These are phyloP conservation scores for Brachionus sp. DNA, from an alignment of 1,140 invertebrate species.

Conservation along the genomic window DNA sequence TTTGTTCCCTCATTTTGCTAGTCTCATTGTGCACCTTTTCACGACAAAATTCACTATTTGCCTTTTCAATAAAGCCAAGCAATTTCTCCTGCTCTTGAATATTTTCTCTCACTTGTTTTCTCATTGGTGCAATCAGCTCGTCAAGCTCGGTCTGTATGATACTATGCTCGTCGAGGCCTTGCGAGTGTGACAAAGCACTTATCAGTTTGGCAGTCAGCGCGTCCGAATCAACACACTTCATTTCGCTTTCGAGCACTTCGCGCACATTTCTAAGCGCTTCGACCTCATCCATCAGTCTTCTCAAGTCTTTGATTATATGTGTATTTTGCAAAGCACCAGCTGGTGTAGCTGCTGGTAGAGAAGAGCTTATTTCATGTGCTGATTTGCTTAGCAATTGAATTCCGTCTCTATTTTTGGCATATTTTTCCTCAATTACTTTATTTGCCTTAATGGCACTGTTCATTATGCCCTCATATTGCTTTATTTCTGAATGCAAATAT, in stretches of 20 bases:
- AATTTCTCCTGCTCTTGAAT: constrained; percentile 73
- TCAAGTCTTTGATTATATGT: constrained; percentile 68
- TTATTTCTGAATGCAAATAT: constrained; percentile 76
- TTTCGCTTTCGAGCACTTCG: constrained; percentile 78
- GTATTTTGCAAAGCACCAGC: constrained; percentile 51
- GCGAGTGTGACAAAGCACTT: constrained; percentile 73
- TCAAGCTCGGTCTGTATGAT: constrained; percentile 74
- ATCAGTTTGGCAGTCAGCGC: constrained; percentile 78
- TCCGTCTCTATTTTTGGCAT: constrained; percentile 71
- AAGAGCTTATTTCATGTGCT: constrained; percentile 61
- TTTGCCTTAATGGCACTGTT: constrained; percentile 79
- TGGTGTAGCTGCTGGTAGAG: constrained; percentile 58
- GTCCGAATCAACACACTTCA: constrained; percentile 72
- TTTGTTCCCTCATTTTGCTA: constrained; percentile 68
- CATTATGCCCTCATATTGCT: constrained; percentile 84
- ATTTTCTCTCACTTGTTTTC: constrained; percentile 72
- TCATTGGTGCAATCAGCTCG: constrained; percentile 73
- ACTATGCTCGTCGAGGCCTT: constrained; percentile 78
- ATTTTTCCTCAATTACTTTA: constrained; percentile 78
- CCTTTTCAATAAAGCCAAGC: constrained; percentile 70
- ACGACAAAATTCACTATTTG: constrained; percentile 71
- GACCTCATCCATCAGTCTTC: constrained; percentile 78
- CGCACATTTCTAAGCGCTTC: constrained; percentile 81
- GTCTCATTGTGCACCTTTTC: constrained; percentile 65
- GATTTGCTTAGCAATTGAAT: constrained; percentile 78